Percentiles rank a stretch among this genome's conserved stretches.
These are phyloP conservation scores for Drosophila novamexicana DNA, from an alignment of 1,140 invertebrate species.

Conservation along the genomic window DNA sequence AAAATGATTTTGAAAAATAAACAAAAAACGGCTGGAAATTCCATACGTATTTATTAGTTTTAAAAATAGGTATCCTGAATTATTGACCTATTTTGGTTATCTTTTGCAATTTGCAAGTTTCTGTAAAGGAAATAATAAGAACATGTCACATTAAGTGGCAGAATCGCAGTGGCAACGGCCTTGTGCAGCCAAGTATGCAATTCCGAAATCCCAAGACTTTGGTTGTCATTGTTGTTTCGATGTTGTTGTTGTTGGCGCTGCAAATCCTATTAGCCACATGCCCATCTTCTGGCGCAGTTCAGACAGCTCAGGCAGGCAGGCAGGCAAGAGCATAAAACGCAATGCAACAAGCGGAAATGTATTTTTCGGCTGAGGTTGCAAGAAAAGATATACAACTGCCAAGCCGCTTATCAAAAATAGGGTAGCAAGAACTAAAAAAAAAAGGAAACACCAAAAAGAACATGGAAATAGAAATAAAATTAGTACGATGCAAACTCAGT, in stretches of 20 bases:
- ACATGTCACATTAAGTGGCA: conserved; percentile 56
- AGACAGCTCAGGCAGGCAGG: conserved; percentile 33
- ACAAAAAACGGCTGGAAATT: too few relatives aligned
- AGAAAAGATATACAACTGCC: conserved; percentile 62
- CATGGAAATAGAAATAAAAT: conserved; percentile 10
- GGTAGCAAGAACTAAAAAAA: conserved; percentile 3
- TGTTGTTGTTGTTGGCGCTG: conserved; percentile 8
- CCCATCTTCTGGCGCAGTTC: conserved; percentile 62
- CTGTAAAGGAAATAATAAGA: conserved; percentile 27
- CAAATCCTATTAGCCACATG: conserved; percentile 79
- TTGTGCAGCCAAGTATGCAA: conserved; percentile 70
- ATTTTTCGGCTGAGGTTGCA: conserved; percentile 57
- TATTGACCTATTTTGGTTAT: neutral
- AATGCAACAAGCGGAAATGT: conserved; percentile 58
- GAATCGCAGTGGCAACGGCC: conserved; percentile 35
- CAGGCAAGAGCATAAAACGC: conserved; percentile 34
- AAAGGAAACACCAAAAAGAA: neutral
- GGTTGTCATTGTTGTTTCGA: conserved; percentile 13
- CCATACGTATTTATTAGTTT: too few relatives aligned
- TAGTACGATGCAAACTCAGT: conserved; percentile 34
- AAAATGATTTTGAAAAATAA: too few relatives aligned
- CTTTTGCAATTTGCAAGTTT: neutral
- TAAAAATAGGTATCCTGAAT: neutral
- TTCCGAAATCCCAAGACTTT: conserved; percentile 53
- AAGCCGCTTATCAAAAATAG: conserved; percentile 65